Evolutionary conservation across 2,888 invertebrate species (phyloP), one percentile per base, ranked within the genome.

Genomic region (Netelia virgata): DNA sequence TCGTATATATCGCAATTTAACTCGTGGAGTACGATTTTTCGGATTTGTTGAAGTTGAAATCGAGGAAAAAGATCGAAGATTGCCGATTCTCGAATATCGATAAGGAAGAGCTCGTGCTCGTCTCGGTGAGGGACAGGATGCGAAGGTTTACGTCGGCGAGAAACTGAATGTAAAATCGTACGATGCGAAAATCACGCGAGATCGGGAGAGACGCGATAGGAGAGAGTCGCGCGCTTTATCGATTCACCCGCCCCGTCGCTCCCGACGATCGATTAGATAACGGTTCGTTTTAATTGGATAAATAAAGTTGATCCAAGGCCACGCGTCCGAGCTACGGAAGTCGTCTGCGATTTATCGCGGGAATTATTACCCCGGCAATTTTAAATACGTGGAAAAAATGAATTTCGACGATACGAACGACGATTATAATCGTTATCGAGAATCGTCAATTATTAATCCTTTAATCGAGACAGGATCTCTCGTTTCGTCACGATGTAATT

Each of bases 201-300:
- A 77, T 74, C 77, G 70, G 3, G 20, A 5, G n/a, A 64, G 74
- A 63, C 50, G 70, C 47, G 74, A 41, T 47, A 47, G 74, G 47
- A 63, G 64, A 18, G 20, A 82, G 70, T 70, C 64, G 72, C 57
- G 75, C 64, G 70, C 76, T 72, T 72, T 76, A 72, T 81, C 73
- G 80, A 80, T 84, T 77, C 50, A 36, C 63, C 36, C 36, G 36
- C 36, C 28, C 10, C 20, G 20, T 20, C 61, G 53, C 61, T 18
- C 55, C 66, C 55, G 53, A 23, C 59, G 20, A 43, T 74, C 74
- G 23, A 20, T 70, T n/a, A 81, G 81, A 84, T 84, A 84, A 84
- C 81, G 84, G 84, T 81, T 78, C 73, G 73, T 74, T 84, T 57
- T 81, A 74, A 84, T 84, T 81, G 84, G 69, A 81, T 73, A 84